Evolutionary conservation across 2,113 vertebrate genomes (phyloP), one percentile per base, ranked within the genome.

Genomic region (Cyprichromis sp.): DNA sequence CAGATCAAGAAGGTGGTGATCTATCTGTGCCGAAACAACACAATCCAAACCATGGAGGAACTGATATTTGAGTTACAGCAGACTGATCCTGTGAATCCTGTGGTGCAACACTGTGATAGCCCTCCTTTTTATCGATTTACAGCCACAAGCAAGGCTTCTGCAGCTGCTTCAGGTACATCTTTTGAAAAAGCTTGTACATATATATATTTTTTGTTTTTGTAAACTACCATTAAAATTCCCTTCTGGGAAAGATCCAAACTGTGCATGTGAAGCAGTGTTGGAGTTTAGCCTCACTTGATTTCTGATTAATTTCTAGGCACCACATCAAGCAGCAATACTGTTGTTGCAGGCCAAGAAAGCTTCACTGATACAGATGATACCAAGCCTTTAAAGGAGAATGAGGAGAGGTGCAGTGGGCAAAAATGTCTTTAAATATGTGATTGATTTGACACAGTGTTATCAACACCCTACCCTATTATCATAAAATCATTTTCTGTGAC

Each of bases 1-100:
- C 91, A 99, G 98, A 99, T 99, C 91, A 99, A 99, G 94, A 99
- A 99, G 90, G 98, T 99, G 90, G 97, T 98, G 10, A 97, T 99
- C 81, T 99, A 98, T 92, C 91, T 99, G 4, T 99, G 99, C 87
- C 97, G 98, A 38, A 98, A 99, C 90, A 99, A 98, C 95, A 99
- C 98, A 52, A 98, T 98, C 47, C 98, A 99, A 86, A 99, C 98
- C 78, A 99, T 99, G 98, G 98, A 99, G 90, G 98, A 99, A 91
- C 94, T 99, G 54, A 96, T 99, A 14, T 99, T 98, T 66, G 99
- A 99, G 95, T 95, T 99, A 24, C 98, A 99, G 90, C 98, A 99
- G 95, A 99, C 98, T 0, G 99, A 99, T 87, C 98, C 98, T 0
- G 97, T 99, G 88, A 99, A 99, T 93, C 98, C 98, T 5, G 97